Evolutionary conservation across 2,888 invertebrate genomes (phyloP).

Genomic region (Bursaphelenchus okinawaensis): DNA sequence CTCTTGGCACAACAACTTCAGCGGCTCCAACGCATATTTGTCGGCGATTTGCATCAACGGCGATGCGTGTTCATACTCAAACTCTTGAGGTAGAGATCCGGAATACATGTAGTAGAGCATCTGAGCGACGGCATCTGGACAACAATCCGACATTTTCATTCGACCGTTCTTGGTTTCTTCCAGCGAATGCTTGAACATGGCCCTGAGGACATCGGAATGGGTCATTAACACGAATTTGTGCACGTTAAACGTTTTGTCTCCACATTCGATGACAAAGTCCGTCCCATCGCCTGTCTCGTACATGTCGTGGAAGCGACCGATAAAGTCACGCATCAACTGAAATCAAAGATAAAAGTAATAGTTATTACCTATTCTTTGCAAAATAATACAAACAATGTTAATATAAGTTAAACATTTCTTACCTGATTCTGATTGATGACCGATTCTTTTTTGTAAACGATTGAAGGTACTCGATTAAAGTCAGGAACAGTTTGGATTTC

Average conservation of each 20-base stretch:
- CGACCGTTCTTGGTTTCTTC: slow-evolving; percentile 29
- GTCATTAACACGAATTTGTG: slow-evolving; percentile 53
- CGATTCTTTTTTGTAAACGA: slow-evolving; percentile 19
- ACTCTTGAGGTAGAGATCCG: slow-evolving; percentile 30
- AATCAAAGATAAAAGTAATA: slow-evolving; percentile 17
- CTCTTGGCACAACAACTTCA: slow-evolving; percentile 52
- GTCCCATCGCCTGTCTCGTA: slow-evolving; percentile 35
- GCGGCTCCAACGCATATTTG: slow-evolving; percentile 51
- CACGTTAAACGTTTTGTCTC: slow-evolving; percentile 37
- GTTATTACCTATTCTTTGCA: slow-evolving; percentile 30
- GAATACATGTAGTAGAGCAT: slow-evolving; percentile 44
- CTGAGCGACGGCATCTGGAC: slow-evolving; percentile 38
- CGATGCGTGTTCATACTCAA: slow-evolving; percentile 31
- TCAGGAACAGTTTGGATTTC: slow-evolving; percentile 57
- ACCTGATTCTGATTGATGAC: slow-evolving; percentile 9
- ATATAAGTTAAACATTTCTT: not conserved
- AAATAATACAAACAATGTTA: slow-evolving; percentile 22
- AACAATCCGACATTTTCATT: slow-evolving; percentile 37
- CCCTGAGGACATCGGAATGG: slow-evolving; percentile 54
- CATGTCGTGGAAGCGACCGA: slow-evolving; percentile 20
- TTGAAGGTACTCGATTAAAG: slow-evolving; percentile 28
- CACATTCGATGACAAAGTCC: slow-evolving; percentile 45
- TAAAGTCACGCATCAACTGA: not conserved
- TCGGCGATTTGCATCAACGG: slow-evolving; percentile 54
- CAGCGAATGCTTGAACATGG: slow-evolving; percentile 49